Conservation (phyloP, 2,797 vertebrate genomes). For the Enteromius mattozi region DNA sequence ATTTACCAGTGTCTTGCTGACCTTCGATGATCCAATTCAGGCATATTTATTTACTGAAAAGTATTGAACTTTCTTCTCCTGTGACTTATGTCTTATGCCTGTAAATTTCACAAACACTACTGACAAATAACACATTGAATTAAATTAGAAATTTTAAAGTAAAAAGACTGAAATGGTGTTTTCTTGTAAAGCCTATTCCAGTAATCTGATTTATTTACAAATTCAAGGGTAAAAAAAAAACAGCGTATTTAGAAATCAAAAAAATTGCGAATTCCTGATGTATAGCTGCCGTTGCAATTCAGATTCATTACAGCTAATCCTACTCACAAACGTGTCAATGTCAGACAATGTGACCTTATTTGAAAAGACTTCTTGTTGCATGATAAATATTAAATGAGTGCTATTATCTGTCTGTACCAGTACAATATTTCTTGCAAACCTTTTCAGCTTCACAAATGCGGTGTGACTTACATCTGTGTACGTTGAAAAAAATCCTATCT, state of each 20-base stretch:
- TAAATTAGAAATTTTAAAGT: background rate
- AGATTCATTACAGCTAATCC: conserved; percentile 2
- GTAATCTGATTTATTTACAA: background rate
- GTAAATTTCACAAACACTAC: background rate
- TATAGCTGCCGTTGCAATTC: background rate
- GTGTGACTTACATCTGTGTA: conserved; percentile 25
- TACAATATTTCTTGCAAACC: conserved; percentile 32
- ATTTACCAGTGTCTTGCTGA: background rate
- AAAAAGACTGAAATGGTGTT: background rate
- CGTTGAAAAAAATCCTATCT: conserved; percentile 11
- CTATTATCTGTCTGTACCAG: conserved; percentile 36
- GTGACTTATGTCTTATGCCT: no score
- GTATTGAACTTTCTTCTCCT: no score
- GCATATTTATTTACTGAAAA: background rate
- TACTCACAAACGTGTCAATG: conserved; percentile 19
- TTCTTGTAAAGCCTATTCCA: background rate
- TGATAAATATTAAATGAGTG: conserved; percentile 48
- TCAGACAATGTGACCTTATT: conserved; percentile 39
- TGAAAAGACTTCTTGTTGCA: conserved; percentile 25
- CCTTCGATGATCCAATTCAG: background rate
- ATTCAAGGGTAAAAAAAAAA: background rate
- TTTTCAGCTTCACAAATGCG: conserved; percentile 40
- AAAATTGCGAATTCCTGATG: background rate
- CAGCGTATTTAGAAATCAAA: background rate
- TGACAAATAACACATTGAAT: background rate